A percentile compares a stretch with the other conserved stretches of the same genome.
These are phyloP conservation scores for Ciconia maguari DNA, from an alignment of 2,113 vertebrate species.

Conservation along the genomic window DNA sequence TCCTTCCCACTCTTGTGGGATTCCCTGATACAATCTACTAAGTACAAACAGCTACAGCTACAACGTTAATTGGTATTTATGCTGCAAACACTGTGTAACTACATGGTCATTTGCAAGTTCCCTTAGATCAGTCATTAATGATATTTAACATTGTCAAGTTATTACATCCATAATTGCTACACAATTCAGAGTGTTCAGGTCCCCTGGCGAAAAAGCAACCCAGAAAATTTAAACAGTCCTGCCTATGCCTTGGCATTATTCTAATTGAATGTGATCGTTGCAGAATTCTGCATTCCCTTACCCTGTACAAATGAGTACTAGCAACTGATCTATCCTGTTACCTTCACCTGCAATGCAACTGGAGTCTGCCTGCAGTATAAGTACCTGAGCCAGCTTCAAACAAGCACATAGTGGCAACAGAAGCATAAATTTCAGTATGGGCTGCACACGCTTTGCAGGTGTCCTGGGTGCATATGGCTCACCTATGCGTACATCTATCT, in stretches of 20 bases:
- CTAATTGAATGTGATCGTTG: background rate
- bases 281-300: background rate
- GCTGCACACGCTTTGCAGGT: background rate
- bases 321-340: background rate
- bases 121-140: conserved; percentile 50
- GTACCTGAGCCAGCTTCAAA: background rate
- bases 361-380: background rate
- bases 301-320: background rate
- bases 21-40: conserved; percentile 1
- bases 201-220: conserved; percentile 2
- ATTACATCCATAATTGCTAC: conserved; percentile 66
- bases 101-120: conserved; percentile 61
- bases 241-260: background rate
- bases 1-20: background rate
- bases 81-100: conserved; percentile 54
- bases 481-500: background rate
- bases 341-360: background rate
- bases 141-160: conserved; percentile 68
- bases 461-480: background rate
- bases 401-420: background rate
- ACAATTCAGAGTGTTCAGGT: conserved; percentile 53
- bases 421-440: background rate
- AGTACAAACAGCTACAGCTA: background rate
- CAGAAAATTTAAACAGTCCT: background rate
- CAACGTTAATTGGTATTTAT: conserved; percentile 66